Percentiles rank a stretch among this genome's conserved stretches.
Conservation (phyloP, 1,140 invertebrate species). For the Phymorhynchus buccinoides region DNA sequence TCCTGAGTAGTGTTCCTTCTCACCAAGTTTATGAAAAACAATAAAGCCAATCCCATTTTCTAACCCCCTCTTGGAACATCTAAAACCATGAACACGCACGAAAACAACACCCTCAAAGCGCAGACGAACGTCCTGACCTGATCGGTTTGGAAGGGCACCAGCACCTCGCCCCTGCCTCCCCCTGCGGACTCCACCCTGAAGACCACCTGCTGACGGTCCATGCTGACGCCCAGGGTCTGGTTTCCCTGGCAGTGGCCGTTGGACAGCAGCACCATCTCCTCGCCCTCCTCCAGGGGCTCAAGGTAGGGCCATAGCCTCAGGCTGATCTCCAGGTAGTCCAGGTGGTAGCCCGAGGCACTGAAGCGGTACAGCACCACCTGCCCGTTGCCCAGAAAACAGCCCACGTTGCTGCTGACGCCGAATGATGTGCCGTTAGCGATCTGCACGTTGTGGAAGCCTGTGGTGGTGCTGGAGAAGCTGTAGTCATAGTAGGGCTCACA, state of each 20-base stretch:
- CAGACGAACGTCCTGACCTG: too few species aligned
- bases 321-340: conserved; percentile 40
- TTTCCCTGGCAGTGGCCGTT: conserved; percentile 41
- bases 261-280: conserved; percentile 33
- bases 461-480: conserved; percentile 3
- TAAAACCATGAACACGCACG: too few species aligned
- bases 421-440: background rate
- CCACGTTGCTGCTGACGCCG: background rate
- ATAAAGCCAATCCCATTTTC: too few species aligned
- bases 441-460: background rate
- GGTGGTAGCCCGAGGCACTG: conserved; percentile 42
- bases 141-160: background rate
- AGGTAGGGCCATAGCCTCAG: conserved; percentile 11
- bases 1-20: too few species aligned
- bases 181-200: conserved; percentile 35
- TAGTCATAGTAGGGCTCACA: background rate
- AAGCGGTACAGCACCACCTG: conserved; percentile 35
- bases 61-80: too few species aligned
- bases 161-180: background rate
- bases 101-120: too few species aligned
- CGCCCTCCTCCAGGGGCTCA: background rate
- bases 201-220: conserved; percentile 26
- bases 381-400: conserved; percentile 25
- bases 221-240: conserved; percentile 40
- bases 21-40: too few species aligned